Evolutionary conservation across 2,113 vertebrate genomes (phyloP).

Genomic region (Pagrus major): DNA sequence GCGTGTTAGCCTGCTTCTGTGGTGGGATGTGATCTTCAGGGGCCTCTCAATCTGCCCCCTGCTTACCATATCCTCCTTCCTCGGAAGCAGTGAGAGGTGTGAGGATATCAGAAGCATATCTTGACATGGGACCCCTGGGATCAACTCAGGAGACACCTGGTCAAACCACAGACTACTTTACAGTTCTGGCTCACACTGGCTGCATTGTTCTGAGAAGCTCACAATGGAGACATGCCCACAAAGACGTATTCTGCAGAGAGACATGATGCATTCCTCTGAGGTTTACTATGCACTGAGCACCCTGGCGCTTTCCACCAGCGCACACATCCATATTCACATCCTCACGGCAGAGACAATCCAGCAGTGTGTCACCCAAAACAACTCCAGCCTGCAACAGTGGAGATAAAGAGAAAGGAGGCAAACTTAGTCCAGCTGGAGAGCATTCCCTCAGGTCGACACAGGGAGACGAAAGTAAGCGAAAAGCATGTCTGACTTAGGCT

Average conservation of each 20-base stretch:
- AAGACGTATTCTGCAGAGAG: constrained; percentile 45
- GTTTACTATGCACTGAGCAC: constrained; percentile 54
- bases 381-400: constrained; percentile 61
- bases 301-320: constrained; percentile 32
- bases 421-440: constrained; percentile 75
- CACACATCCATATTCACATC: constrained; percentile 53
- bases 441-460: constrained; percentile 67
- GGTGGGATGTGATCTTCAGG: constrained; percentile 27
- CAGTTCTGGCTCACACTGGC: constrained; percentile 53
- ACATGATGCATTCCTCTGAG: constrained; percentile 68
- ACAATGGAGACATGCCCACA: constrained; percentile 47
- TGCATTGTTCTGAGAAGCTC: constrained; percentile 65
- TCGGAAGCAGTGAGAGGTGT: constrained; percentile 44
- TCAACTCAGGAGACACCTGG: constrained; percentile 71
- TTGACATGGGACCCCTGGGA: constrained; percentile 56
- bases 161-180: constrained; percentile 51
- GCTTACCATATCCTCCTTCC: constrained; percentile 29
- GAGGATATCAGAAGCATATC: constrained; percentile 48
- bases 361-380: constrained; percentile 63
- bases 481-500: constrained; percentile 71
- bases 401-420: constrained; percentile 73
- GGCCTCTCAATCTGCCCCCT: constrained; percentile 28
- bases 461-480: constrained; percentile 70
- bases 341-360: constrained; percentile 51
- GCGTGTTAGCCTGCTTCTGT: constrained; percentile 12